These are phyloP conservation scores for Sandelia bainsii DNA, from an alignment of 2,797 vertebrate species.

Conservation along the genomic window DNA sequence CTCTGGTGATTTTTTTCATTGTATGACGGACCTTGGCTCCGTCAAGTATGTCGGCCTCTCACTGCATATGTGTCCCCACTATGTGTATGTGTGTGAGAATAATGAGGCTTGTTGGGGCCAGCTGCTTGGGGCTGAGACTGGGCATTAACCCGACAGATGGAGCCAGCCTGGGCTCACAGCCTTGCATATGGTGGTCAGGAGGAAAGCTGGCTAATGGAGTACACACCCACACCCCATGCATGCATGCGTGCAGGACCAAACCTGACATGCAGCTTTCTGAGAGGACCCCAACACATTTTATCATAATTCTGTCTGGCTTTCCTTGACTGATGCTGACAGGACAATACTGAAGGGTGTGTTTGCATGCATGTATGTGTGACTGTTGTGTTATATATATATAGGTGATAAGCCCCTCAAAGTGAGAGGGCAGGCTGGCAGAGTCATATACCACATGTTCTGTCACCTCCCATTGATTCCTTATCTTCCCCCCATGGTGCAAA, in stretches of 20 bases:
- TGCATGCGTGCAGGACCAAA: conserved; percentile 41
- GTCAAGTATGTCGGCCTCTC: conserved; percentile 54
- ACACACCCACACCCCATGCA: conserved; percentile 17
- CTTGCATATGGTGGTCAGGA: conserved; percentile 85
- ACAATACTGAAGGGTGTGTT: conserved; percentile 30
- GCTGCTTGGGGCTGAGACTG: conserved; percentile 84
- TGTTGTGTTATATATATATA: background rate
- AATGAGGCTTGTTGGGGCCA: conserved; percentile 84
- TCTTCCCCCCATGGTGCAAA: conserved; percentile 63
- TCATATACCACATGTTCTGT: conserved; percentile 75
- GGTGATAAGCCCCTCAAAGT: conserved; percentile 28
- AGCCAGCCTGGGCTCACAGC: conserved; percentile 78
- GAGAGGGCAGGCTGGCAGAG: conserved; percentile 62
- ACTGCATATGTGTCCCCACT: conserved; percentile 15
- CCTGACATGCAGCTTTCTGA: conserved; percentile 44
- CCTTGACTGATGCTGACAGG: conserved; percentile 49
- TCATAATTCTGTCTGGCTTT: conserved; percentile 53
- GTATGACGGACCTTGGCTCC: conserved; percentile 65
- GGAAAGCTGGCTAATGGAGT: conserved; percentile 78
- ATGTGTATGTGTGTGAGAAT: conserved; percentile 69
- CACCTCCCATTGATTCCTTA: conserved; percentile 76
- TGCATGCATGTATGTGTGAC: conserved; percentile 15
- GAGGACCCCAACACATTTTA: conserved; percentile 52
- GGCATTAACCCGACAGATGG: conserved; percentile 88
- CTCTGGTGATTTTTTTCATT: conserved; percentile 60